Conservation (phyloP, 2,113 vertebrate genomes). For the Rhizomys pruinosus region DNA sequence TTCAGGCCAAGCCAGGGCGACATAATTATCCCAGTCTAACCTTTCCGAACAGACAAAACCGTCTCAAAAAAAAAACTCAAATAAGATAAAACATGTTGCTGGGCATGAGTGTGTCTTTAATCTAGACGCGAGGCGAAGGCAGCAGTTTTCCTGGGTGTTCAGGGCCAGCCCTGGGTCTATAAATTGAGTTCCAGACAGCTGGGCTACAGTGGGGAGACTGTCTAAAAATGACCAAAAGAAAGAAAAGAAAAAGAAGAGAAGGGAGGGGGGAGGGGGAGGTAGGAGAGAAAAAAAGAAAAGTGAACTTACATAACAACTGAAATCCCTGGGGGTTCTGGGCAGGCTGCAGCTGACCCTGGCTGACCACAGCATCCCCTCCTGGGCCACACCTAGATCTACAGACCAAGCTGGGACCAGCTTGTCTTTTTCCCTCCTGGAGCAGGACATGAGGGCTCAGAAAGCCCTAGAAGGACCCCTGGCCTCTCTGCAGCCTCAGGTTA, state of each 20-base stretch:
- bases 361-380: not conserved
- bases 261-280: too few relatives aligned
- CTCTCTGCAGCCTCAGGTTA: not conserved
- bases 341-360: accelerated
- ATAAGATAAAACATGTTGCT: too few relatives aligned
- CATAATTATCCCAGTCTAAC: not conserved
- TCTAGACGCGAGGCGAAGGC: too few relatives aligned
- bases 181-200: too few relatives aligned
- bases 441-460: not conserved
- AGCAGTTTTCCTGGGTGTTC: too few relatives aligned
- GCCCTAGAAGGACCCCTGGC: not conserved
- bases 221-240: not conserved
- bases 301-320: not conserved
- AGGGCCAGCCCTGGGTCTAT: too few relatives aligned
- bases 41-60: not conserved
- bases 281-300: too few relatives aligned
- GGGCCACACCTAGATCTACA: not conserved
- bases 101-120: too few relatives aligned
- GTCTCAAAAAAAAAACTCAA: not conserved
- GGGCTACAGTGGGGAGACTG: too few relatives aligned
- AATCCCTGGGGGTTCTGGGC: accelerated
- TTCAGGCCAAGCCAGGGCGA: not conserved
- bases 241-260: too few relatives aligned
- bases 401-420: accelerated
- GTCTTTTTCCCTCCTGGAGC: accelerated